phyloP scores from a whole-genome alignment of 1,140 invertebrate species.

The Hermatobates lingyangjiaoensis region DNA sequence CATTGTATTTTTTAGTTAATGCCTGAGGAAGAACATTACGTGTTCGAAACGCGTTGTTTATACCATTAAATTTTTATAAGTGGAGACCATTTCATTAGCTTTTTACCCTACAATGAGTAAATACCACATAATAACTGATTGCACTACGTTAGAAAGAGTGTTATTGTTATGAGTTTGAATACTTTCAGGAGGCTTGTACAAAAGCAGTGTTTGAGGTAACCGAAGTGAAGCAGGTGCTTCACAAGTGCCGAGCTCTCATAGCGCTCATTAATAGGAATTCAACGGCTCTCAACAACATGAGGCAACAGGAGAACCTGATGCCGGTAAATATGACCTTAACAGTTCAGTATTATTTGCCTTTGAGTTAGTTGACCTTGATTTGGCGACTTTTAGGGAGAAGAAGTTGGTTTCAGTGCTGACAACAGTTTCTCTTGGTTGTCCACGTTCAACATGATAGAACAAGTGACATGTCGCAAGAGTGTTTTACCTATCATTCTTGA shows the following conservation, averaged over 20 bases:
- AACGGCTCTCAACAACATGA: slow-evolving; percentile 21
- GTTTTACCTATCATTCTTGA: slow-evolving; percentile 23
- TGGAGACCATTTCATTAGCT: no score
- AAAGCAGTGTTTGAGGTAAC: slow-evolving; percentile 27
- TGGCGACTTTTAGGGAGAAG: slow-evolving; percentile 1
- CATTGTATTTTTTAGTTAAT: no score
- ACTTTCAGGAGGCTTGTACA: slow-evolving; percentile 21
- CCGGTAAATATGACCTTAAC: slow-evolving; percentile 20
- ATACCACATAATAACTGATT: no score
- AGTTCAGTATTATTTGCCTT: neutral
- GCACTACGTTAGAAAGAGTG: no score
- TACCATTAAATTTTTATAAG: no score
- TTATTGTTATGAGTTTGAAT: neutral
- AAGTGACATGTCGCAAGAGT: slow-evolving; percentile 24
- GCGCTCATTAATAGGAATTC: slow-evolving; percentile 25
- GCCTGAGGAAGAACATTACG: no score
- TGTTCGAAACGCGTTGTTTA: no score
- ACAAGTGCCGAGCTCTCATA: slow-evolving; percentile 27
- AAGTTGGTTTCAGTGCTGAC: neutral
- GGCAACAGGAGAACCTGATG: slow-evolving; percentile 27
- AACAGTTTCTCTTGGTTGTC: slow-evolving; percentile 25
- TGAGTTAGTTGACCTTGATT: slow-evolving; percentile 5
- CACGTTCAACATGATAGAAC: slow-evolving; percentile 31
- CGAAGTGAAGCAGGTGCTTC: slow-evolving; percentile 24
- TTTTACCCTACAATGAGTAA: no score